Percentiles rank a stretch among this genome's conserved stretches.
Evolutionary conservation across 1,140 invertebrate species (phyloP).

Genomic region (Idris sp.): DNA sequence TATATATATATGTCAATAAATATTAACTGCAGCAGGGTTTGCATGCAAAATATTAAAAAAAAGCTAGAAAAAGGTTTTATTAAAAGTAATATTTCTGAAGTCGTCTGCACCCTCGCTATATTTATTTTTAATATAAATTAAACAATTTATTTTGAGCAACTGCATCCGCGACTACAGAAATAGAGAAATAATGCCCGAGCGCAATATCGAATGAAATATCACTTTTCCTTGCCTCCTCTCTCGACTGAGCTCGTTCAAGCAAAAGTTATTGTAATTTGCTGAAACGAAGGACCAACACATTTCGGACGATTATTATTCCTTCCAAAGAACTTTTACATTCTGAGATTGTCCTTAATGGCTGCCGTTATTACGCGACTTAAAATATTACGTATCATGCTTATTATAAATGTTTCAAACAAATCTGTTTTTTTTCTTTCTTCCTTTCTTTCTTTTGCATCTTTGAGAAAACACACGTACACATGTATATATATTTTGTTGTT

Average conservation of each 20-base stretch:
- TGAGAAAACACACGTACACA: too few species aligned
- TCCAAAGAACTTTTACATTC: too few species aligned
- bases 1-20: too few species aligned
- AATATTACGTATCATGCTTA: conserved; percentile 9
- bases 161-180: conserved; percentile 64
- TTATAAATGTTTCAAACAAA: background rate
- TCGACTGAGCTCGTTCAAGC: conserved; percentile 29
- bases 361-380: conserved; percentile 25
- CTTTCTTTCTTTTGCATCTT: too few species aligned
- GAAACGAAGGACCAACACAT: conserved; percentile 50
- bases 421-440: conserved; percentile 7
- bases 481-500: background rate
- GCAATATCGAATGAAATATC: conserved; percentile 75
- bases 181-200: conserved; percentile 72
- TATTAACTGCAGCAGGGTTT: conserved; percentile 50
- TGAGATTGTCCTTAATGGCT: conserved; percentile 28
- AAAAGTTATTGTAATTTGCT: conserved; percentile 63
- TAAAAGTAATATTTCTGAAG: conserved; percentile 73
- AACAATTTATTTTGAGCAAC: conserved; percentile 71
- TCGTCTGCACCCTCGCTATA: conserved; percentile 65
- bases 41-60: conserved; percentile 31
- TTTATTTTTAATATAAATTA: conserved; percentile 78
- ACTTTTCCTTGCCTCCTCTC: conserved; percentile 41
- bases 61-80: too few species aligned
- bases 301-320: conserved; percentile 29